Percentiles rank a stretch among this genome's conserved stretches.
Evolutionary conservation across 2,797 vertebrate genomes (phyloP).

Genomic region (Oceanodroma leucorhoa): DNA sequence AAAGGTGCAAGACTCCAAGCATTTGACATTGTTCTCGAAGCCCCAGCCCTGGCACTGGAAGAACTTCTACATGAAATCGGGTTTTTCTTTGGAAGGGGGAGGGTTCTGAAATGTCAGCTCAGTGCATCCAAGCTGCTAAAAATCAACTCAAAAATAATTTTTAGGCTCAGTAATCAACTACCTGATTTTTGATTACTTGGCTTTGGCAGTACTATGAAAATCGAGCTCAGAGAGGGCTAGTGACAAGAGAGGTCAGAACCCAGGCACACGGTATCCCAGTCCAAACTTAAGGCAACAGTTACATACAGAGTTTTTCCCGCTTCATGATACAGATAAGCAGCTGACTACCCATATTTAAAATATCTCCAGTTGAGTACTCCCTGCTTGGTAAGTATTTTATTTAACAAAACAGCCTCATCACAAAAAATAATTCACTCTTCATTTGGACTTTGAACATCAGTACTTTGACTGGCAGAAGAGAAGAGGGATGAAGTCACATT

Average conservation of each 20-base stretch:
- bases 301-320: neutral
- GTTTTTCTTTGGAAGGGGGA: neutral
- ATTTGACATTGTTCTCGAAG: accelerated
- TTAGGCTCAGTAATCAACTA: neutral
- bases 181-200: neutral
- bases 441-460: neutral
- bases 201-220: neutral
- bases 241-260: neutral
- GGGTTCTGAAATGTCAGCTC: neutral
- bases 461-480: neutral
- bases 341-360: neutral
- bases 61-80: accelerated
- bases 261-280: accelerated
- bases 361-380: neutral
- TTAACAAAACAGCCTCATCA: accelerated
- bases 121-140: neutral
- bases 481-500: neutral
- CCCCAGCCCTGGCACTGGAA: neutral
- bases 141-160: neutral
- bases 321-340: neutral
- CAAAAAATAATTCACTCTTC: neutral
- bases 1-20: neutral
- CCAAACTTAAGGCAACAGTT: neutral
- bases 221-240: neutral
- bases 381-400: neutral